These are phyloP conservation scores for Cheirogaleus major DNA, from an alignment of 2,797 vertebrate genomes.

Conservation along the genomic window DNA sequence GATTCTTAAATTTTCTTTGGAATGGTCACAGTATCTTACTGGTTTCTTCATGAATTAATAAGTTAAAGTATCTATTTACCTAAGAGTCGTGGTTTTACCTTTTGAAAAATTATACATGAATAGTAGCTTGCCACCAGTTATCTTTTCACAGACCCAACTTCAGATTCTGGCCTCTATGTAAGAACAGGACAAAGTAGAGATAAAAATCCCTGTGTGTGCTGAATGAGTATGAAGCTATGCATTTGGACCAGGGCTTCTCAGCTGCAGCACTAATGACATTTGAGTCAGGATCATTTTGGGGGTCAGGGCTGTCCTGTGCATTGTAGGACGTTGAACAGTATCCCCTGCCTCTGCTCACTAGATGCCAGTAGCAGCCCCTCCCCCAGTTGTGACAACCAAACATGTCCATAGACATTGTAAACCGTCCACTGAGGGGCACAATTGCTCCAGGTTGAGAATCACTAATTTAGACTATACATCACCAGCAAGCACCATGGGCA, in stretches of 20 bases:
- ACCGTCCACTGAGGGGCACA: background rate
- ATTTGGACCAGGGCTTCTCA: background rate
- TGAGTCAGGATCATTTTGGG: background rate
- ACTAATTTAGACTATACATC: background rate
- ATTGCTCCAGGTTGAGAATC: background rate
- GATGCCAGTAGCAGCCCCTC: background rate
- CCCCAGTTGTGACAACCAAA: background rate
- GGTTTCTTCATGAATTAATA: background rate
- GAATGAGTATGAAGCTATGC: background rate
- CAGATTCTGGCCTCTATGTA: background rate
- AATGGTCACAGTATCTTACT: background rate
- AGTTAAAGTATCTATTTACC: background rate
- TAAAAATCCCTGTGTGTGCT: background rate
- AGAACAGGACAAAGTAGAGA: background rate
- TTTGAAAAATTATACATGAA: background rate
- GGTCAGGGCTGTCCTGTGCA: background rate
- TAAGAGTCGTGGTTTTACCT: background rate
- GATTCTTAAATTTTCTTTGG: background rate
- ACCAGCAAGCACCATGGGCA: background rate
- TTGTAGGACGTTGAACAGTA: background rate
- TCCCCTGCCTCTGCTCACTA: background rate
- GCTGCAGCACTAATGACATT: background rate
- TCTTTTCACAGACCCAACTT: background rate
- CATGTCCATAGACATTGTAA: background rate
- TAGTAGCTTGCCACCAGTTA: background rate